Percentiles rank a stretch among this genome's conserved stretches.
These are phyloP conservation scores for Crenuchus spilurus DNA, from an alignment of 2,797 vertebrate genomes.

Conservation along the genomic window DNA sequence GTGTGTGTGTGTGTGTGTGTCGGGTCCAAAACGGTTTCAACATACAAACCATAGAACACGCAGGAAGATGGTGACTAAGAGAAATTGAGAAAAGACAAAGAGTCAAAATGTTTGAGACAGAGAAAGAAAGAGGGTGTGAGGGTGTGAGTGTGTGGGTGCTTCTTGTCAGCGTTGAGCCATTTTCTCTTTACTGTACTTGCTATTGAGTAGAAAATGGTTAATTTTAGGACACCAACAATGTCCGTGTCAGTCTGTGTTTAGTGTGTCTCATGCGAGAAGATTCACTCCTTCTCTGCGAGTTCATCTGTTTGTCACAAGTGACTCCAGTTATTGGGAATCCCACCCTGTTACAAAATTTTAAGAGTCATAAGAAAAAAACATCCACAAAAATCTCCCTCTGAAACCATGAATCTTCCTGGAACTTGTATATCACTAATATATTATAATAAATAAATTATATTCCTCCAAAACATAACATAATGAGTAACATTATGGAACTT, in stretches of 20 bases:
- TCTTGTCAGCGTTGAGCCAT: constrained; percentile 47
- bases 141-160: constrained; percentile 50
- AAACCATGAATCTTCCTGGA: background rate
- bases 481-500: too few relatives aligned
- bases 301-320: too few relatives aligned
- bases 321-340: background rate
- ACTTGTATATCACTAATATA: background rate
- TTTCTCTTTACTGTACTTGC: constrained; percentile 47
- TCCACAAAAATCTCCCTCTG: background rate
- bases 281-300: background rate
- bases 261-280: background rate
- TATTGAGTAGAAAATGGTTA: constrained; percentile 23
- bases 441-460: too few relatives aligned
- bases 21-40: background rate
- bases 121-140: constrained; percentile 28
- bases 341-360: background rate
- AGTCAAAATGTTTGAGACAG: constrained; percentile 2
- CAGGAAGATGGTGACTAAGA: constrained; percentile 58
- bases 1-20: constrained; percentile 5
- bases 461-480: too few relatives aligned
- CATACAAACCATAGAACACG: constrained; percentile 1
- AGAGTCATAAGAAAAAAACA: background rate
- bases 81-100: constrained; percentile 49
- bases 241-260: constrained; percentile 17
- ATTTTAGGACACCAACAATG: background rate